Base-by-base conservation (phyloP, 2,113 vertebrate species). In the Paramisgurnus dabryanus region DNA sequence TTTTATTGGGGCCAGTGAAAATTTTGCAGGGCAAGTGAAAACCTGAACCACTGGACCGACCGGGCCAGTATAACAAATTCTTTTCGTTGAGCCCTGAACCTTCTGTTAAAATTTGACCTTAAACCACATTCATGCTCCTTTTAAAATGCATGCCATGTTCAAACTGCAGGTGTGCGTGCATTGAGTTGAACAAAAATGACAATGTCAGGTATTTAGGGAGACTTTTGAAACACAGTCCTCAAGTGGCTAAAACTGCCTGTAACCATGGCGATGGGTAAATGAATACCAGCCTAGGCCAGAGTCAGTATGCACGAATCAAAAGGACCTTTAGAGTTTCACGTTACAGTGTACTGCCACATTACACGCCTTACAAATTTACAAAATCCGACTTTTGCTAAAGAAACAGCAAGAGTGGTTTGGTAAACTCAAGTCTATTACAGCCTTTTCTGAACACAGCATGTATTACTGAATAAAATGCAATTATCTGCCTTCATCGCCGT, bases 251-350 rank as follows among this genome's bases (percentile, higher is more conserved):
- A 86, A 76, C 43, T 39, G 45, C 43, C 34, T 27, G 87, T 91
- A 85, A 72, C 85, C 86, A 90, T 84, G 81, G 86, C 8, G n/a
- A 90, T 66, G 58, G 67, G 89, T 90, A 86, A 92, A 91, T 91
- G 80, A 90, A 88, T 65, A 88, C 86, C 68, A 76, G 67, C 47
- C 22, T 67, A 8, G 10, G 41, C 83, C 80, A 67, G 69, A 70
- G 68, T 78, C 68, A 40, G 64, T 15, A 39, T 17, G 50, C 66
- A 49, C 39, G 53, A 79, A 68, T 75, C 69, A 85, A 84, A 83
- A 66, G 80, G 70, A 65, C 34, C 78, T 79, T 76, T 78, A 12
- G 69, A 76, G 81, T 64, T 84, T 86, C 76, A 67, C 47, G 41
- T 86, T 86, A 84, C 87, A 41, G 50, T 41, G 67, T n/a, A 12